Percentiles rank a stretch among this genome's conserved stretches.
phyloP scores from a whole-genome alignment of 2,113 vertebrate genomes.

The Pycnonotus jocosus region DNA sequence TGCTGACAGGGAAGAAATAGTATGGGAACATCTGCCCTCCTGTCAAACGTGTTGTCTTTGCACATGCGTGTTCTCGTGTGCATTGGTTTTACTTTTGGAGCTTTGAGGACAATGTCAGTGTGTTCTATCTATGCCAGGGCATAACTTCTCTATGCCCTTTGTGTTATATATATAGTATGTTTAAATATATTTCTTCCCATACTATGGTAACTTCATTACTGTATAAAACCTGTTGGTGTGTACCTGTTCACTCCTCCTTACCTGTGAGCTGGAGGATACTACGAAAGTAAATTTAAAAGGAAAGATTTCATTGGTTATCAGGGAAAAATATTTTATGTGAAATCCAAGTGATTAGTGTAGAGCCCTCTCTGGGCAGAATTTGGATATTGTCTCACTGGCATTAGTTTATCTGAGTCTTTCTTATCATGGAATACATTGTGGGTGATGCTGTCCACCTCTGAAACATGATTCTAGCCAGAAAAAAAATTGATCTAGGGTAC shows the following conservation, averaged over 20 bases:
- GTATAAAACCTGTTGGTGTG: not conserved
- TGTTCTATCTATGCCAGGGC: not conserved
- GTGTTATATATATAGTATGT: not conserved
- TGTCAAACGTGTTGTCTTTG: not conserved
- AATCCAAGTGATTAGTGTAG: not conserved
- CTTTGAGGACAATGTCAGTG: not conserved
- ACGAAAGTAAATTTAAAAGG: not conserved
- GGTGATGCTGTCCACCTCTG: not conserved
- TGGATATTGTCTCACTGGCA: not conserved
- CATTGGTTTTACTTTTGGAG: not conserved
- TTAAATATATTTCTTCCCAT: not conserved
- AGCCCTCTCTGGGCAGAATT: not conserved
- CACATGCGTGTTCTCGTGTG: not conserved
- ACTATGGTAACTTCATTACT: not conserved
- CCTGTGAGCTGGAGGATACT: not conserved
- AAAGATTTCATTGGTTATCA: not conserved
- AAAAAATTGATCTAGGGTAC: not conserved
- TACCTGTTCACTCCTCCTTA: not conserved
- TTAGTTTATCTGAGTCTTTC: not conserved
- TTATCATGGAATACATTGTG: not conserved
- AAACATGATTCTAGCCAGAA: not conserved
- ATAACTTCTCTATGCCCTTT: not conserved
- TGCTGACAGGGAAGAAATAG: not conserved
- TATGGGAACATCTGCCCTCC: not conserved
- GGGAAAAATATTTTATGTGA: not conserved